Conservation (phyloP, 2,113 vertebrate genomes). For the Austrofundulus limnaeus region DNA sequence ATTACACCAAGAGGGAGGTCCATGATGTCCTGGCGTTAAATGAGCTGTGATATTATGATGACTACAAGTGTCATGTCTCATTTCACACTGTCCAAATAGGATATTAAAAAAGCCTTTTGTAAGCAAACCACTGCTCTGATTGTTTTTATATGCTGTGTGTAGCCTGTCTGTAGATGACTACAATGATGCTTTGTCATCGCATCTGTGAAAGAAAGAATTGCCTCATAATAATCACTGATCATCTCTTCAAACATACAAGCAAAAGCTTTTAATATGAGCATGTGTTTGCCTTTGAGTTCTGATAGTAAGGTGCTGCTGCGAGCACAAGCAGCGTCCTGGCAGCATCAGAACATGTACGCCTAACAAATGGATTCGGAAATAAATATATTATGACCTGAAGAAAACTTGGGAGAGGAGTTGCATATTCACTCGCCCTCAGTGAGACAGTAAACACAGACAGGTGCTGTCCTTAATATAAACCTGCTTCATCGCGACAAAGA, state of each 20-base stretch:
- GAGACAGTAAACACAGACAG: not conserved
- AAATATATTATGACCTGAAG: slow-evolving; percentile 31
- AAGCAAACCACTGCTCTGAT: slow-evolving; percentile 4
- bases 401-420: slow-evolving; percentile 24
- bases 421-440: not conserved
- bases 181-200: slow-evolving; percentile 22
- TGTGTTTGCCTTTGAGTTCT: slow-evolving; percentile 33
- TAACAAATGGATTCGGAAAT: slow-evolving; percentile 31
- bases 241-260: slow-evolving; percentile 36
- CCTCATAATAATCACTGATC: slow-evolving; percentile 31
- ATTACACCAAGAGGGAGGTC: not conserved
- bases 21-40: slow-evolving; percentile 7
- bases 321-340: slow-evolving; percentile 13
- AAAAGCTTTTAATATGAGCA: slow-evolving; percentile 36
- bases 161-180: not conserved
- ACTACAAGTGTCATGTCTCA: not conserved
- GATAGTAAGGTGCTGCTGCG: slow-evolving; percentile 24
- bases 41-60: slow-evolving; percentile 7
- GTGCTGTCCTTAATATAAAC: not conserved
- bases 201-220: slow-evolving; percentile 14
- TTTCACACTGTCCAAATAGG: slow-evolving; percentile 8
- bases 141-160: not conserved
- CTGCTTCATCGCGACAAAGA: not conserved
- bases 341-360: slow-evolving; percentile 19
- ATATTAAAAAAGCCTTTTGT: not conserved